Conservation (phyloP, 2,113 vertebrate species). For the Zosterops japonicus region DNA sequence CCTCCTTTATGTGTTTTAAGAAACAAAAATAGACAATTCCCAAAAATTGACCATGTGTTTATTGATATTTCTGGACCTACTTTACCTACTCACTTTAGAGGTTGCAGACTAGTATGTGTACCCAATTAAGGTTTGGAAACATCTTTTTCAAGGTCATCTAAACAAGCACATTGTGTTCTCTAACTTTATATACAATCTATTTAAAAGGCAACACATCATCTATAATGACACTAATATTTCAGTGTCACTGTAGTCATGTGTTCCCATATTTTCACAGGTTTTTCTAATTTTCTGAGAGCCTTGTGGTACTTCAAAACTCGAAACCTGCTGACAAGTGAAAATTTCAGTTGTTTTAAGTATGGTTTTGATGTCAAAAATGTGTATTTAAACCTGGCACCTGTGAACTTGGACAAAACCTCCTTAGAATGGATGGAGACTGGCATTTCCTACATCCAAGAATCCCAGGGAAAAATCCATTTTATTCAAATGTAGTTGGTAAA, state of each 20-base stretch:
- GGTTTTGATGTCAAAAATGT: background rate
- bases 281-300: background rate
- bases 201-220: background rate
- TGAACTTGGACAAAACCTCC: background rate
- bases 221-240: background rate
- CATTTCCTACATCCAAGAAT: background rate
- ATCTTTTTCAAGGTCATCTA: background rate
- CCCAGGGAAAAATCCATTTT: background rate
- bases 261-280: background rate
- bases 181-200: background rate
- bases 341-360: background rate
- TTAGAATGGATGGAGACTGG: background rate
- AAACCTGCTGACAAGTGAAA: background rate
- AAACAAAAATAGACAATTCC: background rate
- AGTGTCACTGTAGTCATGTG: background rate
- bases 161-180: background rate
- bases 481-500: background rate
- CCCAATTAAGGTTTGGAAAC: background rate
- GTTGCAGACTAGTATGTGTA: background rate
- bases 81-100: background rate
- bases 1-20: background rate
- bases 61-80: background rate
- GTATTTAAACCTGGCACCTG: background rate
- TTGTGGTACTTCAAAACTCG: background rate
- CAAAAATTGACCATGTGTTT: background rate